Percentiles rank a stretch among this genome's conserved stretches.
These are phyloP conservation scores for Semnornis frantzii DNA, from an alignment of 2,113 vertebrate species.

Conservation along the genomic window DNA sequence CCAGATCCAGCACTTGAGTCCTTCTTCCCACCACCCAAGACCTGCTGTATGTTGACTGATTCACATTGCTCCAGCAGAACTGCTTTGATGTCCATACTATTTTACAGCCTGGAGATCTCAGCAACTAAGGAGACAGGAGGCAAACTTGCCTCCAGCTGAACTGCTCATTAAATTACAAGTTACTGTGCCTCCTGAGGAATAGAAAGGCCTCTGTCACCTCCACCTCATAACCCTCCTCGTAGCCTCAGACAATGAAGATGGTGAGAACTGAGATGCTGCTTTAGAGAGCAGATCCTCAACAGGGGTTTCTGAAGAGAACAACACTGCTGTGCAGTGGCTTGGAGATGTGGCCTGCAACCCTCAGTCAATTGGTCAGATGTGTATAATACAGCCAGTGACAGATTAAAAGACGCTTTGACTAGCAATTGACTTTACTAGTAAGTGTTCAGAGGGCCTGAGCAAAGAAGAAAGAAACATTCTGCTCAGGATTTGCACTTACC, in stretches of 20 bases:
- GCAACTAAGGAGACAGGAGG: background rate
- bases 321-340: background rate
- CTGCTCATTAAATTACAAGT: background rate
- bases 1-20: background rate
- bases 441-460: background rate
- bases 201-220: background rate
- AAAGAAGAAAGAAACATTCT: background rate
- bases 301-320: background rate
- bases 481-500: constrained; percentile 35
- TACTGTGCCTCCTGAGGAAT: background rate
- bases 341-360: background rate
- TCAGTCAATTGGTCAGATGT: background rate
- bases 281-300: background rate
- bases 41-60: background rate
- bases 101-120: background rate
- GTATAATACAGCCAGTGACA: background rate
- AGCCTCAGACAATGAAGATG: background rate
- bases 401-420: background rate
- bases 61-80: background rate
- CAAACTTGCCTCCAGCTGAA: background rate
- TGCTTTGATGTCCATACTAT: background rate
- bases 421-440: background rate
- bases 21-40: background rate
- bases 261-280: background rate
- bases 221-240: background rate